These are phyloP conservation scores for Oscheius sp. DNA, from an alignment of 1,140 invertebrate species.

Conservation along the genomic window DNA sequence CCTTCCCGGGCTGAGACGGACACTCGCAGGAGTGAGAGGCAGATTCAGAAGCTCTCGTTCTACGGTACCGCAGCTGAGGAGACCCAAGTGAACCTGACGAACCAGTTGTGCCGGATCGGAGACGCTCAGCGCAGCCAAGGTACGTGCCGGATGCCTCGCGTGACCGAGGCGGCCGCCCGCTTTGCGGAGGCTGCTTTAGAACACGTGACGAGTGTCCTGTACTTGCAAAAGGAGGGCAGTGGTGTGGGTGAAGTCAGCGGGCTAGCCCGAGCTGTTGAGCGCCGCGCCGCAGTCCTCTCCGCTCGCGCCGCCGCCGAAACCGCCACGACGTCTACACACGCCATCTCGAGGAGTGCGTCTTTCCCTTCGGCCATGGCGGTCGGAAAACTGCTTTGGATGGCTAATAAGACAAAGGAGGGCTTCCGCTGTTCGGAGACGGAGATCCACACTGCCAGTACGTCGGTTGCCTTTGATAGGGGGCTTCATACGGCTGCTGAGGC, in stretches of 20 bases:
- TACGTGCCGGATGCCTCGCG: neutral
- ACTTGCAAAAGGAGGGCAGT: neutral
- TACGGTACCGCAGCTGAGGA: neutral
- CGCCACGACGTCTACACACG: neutral
- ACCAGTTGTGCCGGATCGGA: neutral
- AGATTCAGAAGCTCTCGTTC: neutral
- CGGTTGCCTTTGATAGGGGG: neutral
- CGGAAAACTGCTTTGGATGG: neutral
- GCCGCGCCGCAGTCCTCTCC: neutral
- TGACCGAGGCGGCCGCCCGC: neutral
- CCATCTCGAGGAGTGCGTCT: neutral
- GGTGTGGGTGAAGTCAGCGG: neutral
- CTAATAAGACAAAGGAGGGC: neutral
- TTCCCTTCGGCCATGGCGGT: neutral
- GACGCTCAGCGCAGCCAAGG: neutral
- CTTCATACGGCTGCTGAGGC: neutral
- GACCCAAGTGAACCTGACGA: neutral
- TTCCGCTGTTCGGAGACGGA: neutral
- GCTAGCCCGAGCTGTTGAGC: neutral
- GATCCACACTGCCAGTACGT: neutral
- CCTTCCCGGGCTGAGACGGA: neutral
- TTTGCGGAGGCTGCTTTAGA: neutral
- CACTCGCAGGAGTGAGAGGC: neutral
- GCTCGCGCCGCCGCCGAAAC: neutral
- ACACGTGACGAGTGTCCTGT: neutral